phyloP scores from a whole-genome alignment of 2,888 invertebrate genomes.

The Eupithecia abbreviata region DNA sequence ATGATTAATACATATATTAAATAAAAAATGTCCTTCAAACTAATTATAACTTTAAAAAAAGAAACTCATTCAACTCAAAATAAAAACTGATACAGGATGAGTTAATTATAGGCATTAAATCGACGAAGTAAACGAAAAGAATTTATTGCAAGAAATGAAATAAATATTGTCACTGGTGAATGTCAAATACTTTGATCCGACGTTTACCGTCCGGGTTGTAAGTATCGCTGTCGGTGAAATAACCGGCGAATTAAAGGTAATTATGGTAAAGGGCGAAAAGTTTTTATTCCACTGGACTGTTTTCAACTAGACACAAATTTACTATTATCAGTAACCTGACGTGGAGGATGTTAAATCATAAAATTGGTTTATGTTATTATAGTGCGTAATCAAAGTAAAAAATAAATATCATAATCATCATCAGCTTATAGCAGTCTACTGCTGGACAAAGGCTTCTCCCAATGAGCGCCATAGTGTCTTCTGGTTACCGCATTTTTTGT shows the following conservation, averaged over 20 bases:
- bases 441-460: no score
- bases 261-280: conserved; percentile 6
- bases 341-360: background rate
- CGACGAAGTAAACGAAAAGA: conserved; percentile 9
- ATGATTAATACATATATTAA: no score
- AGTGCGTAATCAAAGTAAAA: no score
- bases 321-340: background rate
- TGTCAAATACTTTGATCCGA: conserved; percentile 15
- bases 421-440: no score
- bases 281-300: conserved; percentile 1
- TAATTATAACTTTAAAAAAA: background rate
- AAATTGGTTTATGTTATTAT: no score
- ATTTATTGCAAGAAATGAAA: conserved; percentile 15
- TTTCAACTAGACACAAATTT: background rate
- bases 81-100: conserved; percentile 4
- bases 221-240: conserved; percentile 8
- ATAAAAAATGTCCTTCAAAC: background rate
- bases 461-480: no score
- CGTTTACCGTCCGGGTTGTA: conserved; percentile 4
- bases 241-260: conserved; percentile 13
- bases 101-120: conserved; percentile 17
- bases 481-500: no score
- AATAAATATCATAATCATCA: no score
- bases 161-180: conserved; percentile 19
- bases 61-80: conserved; percentile 2